Evolutionary conservation across 2,888 invertebrate species (phyloP).

Genomic region (Ormia ochracea): DNA sequence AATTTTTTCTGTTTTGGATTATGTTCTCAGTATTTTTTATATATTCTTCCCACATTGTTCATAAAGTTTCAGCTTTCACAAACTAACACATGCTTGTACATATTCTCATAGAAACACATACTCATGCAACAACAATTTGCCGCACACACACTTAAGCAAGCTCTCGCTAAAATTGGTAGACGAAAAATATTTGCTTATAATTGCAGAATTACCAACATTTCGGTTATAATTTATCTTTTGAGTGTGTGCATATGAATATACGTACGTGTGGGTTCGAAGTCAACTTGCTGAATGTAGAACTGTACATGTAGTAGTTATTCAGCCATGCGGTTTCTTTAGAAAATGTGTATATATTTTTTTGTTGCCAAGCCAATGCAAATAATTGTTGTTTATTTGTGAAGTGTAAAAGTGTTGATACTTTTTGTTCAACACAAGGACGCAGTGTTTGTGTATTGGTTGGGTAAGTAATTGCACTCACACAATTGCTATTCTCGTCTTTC

Average conservation of each 20-base stretch:
- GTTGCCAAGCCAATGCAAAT: constrained; percentile 52
- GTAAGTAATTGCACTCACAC: constrained; percentile 42
- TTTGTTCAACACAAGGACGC: background rate
- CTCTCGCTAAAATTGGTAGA: background rate
- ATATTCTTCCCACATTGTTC: constrained; percentile 28
- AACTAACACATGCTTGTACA: constrained; percentile 15
- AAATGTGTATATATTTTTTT: constrained; percentile 22
- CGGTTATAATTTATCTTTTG: constrained; percentile 27
- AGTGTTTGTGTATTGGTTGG: constrained; percentile 19
- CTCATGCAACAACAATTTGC: background rate
- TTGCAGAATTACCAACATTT: constrained; percentile 27
- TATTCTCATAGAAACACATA: background rate
- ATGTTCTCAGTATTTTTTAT: constrained; percentile 1
- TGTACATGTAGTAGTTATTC: constrained; percentile 54
- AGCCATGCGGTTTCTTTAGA: constrained; percentile 7
- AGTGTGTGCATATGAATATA: no score
- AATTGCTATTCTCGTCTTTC: background rate
- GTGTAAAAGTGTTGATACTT: constrained; percentile 32
- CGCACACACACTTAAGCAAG: background rate
- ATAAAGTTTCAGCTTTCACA: constrained; percentile 23
- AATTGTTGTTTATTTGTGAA: constrained; percentile 7
- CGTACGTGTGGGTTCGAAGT: constrained; percentile 5
- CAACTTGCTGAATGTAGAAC: constrained; percentile 44
- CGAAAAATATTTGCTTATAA: background rate
- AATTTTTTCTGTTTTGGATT: background rate